These are phyloP conservation scores for Lycocerus yunnanus DNA, from an alignment of 2,888 invertebrate genomes.

Conservation along the genomic window DNA sequence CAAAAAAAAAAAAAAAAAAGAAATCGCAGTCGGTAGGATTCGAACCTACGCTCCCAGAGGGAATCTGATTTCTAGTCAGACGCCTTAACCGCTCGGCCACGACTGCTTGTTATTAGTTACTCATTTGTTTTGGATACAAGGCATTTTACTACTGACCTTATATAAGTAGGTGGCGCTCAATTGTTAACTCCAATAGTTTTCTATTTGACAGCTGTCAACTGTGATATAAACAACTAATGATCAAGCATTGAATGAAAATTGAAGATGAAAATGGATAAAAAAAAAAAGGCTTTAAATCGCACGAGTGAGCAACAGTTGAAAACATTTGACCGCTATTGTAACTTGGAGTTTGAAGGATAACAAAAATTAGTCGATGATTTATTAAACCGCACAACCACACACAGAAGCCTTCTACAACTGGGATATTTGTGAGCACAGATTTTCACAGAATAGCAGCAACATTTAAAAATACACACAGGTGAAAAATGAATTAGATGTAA, in stretches of 20 bases:
- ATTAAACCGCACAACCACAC: too few species aligned
- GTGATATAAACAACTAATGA: too few species aligned
- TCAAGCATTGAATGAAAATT: neutral
- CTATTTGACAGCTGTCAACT: neutral
- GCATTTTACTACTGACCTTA: too few species aligned
- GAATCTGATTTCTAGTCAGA: constrained; percentile 90
- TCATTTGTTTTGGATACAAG: neutral
- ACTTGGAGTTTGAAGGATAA: neutral
- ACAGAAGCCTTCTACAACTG: too few species aligned
- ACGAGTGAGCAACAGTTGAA: neutral
- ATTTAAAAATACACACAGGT: too few species aligned
- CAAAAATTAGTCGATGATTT: neutral
- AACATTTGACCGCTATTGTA: neutral
- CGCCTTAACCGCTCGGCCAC: constrained; percentile 89
- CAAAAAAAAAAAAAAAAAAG: neutral
- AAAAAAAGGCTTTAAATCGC: neutral
- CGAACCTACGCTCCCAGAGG: constrained; percentile 91
- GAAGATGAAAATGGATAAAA: neutral
- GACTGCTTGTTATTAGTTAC: constrained; percentile 61
- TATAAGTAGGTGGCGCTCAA: neutral
- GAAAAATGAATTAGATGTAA: too few species aligned
- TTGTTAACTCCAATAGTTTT: too few species aligned
- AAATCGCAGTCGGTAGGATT: constrained; percentile 81
- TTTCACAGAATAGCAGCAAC: too few species aligned
- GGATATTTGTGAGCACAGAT: too few species aligned